These are phyloP conservation scores for Myoxocephalus aenaeus DNA, from an alignment of 2,797 vertebrate species.

Conservation along the genomic window DNA sequence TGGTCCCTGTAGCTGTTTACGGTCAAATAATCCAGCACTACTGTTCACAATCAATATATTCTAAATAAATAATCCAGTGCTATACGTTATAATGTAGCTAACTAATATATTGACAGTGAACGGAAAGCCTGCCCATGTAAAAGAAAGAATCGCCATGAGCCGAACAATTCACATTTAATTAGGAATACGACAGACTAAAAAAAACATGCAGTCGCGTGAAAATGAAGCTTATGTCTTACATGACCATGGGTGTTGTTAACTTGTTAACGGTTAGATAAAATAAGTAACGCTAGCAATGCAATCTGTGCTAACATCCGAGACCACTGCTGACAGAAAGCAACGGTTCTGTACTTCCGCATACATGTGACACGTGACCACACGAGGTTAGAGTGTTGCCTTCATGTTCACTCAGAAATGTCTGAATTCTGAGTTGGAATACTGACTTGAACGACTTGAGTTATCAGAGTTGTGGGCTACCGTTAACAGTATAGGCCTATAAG, in stretches of 20 bases:
- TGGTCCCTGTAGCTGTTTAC: neutral
- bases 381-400: slow-evolving; percentile 31
- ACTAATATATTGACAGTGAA: neutral
- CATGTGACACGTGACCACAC: slow-evolving; percentile 56
- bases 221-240: slow-evolving; percentile 59
- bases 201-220: neutral
- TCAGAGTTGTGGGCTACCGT: neutral
- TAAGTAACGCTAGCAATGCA: neutral
- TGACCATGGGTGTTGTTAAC: slow-evolving; percentile 75
- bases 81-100: neutral
- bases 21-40: neutral
- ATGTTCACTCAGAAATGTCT: neutral
- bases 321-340: slow-evolving; percentile 47
- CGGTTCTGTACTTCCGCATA: slow-evolving; percentile 62
- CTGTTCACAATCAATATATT: neutral
- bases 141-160: neutral
- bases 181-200: neutral
- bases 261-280: neutral
- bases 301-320: neutral
- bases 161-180: neutral
- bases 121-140: neutral
- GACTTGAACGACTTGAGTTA: neutral
- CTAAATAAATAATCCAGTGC: neutral
- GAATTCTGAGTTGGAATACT: neutral
- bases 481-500: neutral